Evolutionary conservation across 2,797 vertebrate genomes (phyloP), one percentile per base, ranked within the genome.

Genomic region (Poeciliopsis turneri): DNA sequence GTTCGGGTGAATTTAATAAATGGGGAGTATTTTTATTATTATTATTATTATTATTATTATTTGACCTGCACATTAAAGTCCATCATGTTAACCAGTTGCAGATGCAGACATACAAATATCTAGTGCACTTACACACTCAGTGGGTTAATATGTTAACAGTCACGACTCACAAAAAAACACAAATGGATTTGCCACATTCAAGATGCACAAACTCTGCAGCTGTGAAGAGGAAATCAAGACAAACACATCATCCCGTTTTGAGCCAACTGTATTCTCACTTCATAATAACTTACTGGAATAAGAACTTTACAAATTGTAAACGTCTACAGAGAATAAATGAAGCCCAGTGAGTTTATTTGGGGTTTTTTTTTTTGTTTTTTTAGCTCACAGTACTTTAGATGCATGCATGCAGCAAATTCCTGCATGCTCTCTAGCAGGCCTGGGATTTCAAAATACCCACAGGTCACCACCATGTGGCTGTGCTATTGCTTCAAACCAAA

Each of bases 181-280:
- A 75, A 78, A 85, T 45, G 59, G 69, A 15, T 83, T 84, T 78
- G 72, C 78, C 61, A 66, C 10, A 10, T 81, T 68, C 78, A 77
- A 76, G 57, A 74, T 57, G 47, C 81, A 74, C n/a, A 75, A 51
- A 45, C 77, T 73, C 80, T 75, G 77, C 70, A 75, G 72, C 80
- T 78, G 68, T 64, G 71, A 45, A 82, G 66, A 81, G 30, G 77
- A 66, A 70, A 57, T 23, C 39, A 70, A 75, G 75, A 20, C 39
- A 82, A 81, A 47, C 79, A 73, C 23, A 77, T 77, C 74, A 70
- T 33, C 64, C 66, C 45, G 55, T 77, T 72, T 69, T 80, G 55
- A 89, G 88, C 80, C 61, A 45, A 76, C 36, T 51, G 75, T 72
- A 84, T 47, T 82, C 75, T 81, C 74, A 70, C 45, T 80, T 77